Base-by-base conservation (phyloP, 2,888 invertebrate species). In the Chouioia cunea region DNA sequence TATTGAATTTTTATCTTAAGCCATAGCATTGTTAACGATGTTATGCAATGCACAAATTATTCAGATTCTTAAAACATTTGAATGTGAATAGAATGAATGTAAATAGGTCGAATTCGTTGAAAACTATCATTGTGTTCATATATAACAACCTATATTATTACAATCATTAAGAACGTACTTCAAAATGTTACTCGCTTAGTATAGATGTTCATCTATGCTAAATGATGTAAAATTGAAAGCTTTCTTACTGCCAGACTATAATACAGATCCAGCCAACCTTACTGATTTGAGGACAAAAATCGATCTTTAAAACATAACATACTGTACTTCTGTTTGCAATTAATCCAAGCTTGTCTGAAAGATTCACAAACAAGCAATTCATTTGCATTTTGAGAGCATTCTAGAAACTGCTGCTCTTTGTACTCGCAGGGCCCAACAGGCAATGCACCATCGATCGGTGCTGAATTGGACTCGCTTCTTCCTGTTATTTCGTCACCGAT, bases 401-500 rank as follows among this genome's bases (percentile, higher is more conserved):
- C 63, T 14, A 76, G 43, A 23, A 77, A 48, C 48, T 76, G 71
- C 57, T 74, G 69, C 56, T 78, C 71, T 52, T 77, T 75, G 22
- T 64, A 63, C 36, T 68, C 64, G 20, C 76, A 79, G 2, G 76
- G 74, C 54, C 69, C 71, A n/a, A 22, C 4, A 47, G 70, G 60
- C 10, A 54, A 4, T 23, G 23, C 44, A 53, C 20, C 20, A 4
- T 6, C 50, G 22, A 56, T 0, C 47, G 69, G 63, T 43, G 23
- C 59, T 50, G 64, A 14, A 54, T 71, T 50, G 47, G 59, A 12
- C 23, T 77, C 75, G 46, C 50, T 70, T n/a, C 70, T 68, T 44
- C 70, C 74, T 3, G 69, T 75, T 68, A 75, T 75, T 65, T 76
- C 76, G 62, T 78, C 77, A 12, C 74, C 77, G 6, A 77, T 73